Base-by-base conservation (phyloP, 2,797 vertebrate species). In the Urosaurus nigricauda region DNA sequence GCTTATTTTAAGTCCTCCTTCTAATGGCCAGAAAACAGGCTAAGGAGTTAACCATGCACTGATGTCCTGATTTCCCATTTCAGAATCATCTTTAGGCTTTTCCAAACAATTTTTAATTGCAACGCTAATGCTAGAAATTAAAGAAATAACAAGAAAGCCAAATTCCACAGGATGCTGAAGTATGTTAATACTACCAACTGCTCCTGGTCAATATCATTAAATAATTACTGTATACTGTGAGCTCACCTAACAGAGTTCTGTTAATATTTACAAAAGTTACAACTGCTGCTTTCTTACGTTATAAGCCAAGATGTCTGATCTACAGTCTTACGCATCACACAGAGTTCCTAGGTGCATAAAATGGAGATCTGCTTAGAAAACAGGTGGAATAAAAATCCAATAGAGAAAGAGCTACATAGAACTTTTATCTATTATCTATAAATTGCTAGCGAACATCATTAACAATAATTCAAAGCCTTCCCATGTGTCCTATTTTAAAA, bases 381-480 rank as follows among this genome's bases (percentile, higher is more conserved):
- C 56, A n/a, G 26, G 13, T 78, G 26, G 35, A 53, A 80, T 70
- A 43, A 87, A 86, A 86, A 13, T 26, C 60, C 32, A 86, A 70
- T 11, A 47, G 68, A 83, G 5, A 37, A 26, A 74, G 51, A 73
- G 5, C n/a, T 21, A 12, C 56, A 0, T 2, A n/a, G 35, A 73
- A 35, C 35, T 19, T 37, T 73, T 6, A 85, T 4, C 0, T 11
- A 40, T 77, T 74, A 35, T 8, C 35, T 73, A 16, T 73, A 19
- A 74, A 47, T 73, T 68, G 12, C 35, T n/a, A 53, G 6, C 37
- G 19, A 21, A 13, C 37, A 83, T 88, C 11, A 65, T 35, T 84
- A 70, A 24, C 35, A 58, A 53, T 32, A 79, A 84, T 17, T 88
- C 19, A 84, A 84, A 58, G 6, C 29, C 19, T 24, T 11, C 11